Evolutionary conservation across 2,888 invertebrate species (phyloP).

Genomic region (Tenthredo scrophulariae): DNA sequence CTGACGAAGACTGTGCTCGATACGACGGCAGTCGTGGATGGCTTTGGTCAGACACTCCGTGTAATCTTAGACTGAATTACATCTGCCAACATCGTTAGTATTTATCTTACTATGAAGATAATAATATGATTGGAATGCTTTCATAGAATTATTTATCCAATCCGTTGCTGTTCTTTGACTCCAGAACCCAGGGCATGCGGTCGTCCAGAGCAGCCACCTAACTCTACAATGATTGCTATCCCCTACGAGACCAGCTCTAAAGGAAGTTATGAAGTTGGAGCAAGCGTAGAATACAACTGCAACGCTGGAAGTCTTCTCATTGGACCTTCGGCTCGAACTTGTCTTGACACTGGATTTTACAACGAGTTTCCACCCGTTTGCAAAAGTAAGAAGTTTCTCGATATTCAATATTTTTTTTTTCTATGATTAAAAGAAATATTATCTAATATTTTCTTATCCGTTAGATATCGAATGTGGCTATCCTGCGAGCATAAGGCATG

Average conservation of each 20-base stretch:
- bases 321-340: conserved; percentile 90
- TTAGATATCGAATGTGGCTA: conserved; percentile 93
- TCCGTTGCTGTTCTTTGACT: conserved; percentile 57
- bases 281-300: conserved; percentile 91
- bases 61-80: conserved; percentile 90
- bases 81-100: conserved; percentile 96
- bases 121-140: background rate
- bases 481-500: conserved; percentile 92
- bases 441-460: conserved; percentile 59
- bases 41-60: conserved; percentile 96
- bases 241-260: conserved; percentile 80
- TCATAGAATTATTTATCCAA: background rate
- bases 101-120: conserved; percentile 26
- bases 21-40: conserved; percentile 96
- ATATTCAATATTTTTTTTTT: background rate
- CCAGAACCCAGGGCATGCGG: conserved; percentile 94
- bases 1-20: conserved; percentile 91
- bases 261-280: conserved; percentile 87
- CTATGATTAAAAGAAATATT: background rate
- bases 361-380: conserved; percentile 96
- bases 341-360: conserved; percentile 94
- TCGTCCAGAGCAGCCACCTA: conserved; percentile 94
- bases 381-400: conserved; percentile 86
- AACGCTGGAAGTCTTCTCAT: conserved; percentile 92
- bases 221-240: conserved; percentile 88